Base-by-base conservation (phyloP, 1,140 invertebrate genomes). In the Pissodes strobi region DNA sequence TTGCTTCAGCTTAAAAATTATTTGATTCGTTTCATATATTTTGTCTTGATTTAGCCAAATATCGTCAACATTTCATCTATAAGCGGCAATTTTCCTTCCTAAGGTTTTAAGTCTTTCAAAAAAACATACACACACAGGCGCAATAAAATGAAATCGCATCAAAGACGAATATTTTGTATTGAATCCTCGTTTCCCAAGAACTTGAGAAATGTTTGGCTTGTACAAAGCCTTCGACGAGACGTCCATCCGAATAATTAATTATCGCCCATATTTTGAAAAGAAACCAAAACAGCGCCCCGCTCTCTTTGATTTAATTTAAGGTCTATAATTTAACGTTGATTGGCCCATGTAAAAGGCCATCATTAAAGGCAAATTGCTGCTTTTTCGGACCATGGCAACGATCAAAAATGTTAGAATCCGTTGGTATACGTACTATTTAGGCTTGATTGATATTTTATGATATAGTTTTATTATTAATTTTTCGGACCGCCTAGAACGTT, bases 281-380 rank as follows among this genome's bases (percentile, higher is more conserved):
- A 53, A 57, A 57, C 12, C 21, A 57, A 57, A 57, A 57, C 53
- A 2, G 8, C 8, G 10, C 10, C 56, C 27, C 37, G 43, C 48
- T 12, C 45, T 23, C 21, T 61, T 61, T 62, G 60, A 62, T 62
- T 62, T 62, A 62, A 62, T 62, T 62, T 62, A 62, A 17, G 60
- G 37, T 45, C 60, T 62, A 53, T 62, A 62, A 62, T 62, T 62
- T 62, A 9, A 15, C 49, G 60, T 62, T 62, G 60, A 62, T 62
- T 62, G 60, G 48, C 22, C 37, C 10, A 62, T 62, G 60, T 62
- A 62, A 62, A 62, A 62, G 60, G 48, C 60, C 60, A 34, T 62
- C 60, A 62, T 62, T 62, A 62, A 62, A 43, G 30, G 13, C 23
- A 62, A 62, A 62, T 62, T 62, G 30, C 48, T 55, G 30, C 37